Percentiles rank a stretch among this genome's conserved stretches.
Evolutionary conservation across 2,797 vertebrate species (phyloP).

Genomic region (Gallinago nigripennis): DNA sequence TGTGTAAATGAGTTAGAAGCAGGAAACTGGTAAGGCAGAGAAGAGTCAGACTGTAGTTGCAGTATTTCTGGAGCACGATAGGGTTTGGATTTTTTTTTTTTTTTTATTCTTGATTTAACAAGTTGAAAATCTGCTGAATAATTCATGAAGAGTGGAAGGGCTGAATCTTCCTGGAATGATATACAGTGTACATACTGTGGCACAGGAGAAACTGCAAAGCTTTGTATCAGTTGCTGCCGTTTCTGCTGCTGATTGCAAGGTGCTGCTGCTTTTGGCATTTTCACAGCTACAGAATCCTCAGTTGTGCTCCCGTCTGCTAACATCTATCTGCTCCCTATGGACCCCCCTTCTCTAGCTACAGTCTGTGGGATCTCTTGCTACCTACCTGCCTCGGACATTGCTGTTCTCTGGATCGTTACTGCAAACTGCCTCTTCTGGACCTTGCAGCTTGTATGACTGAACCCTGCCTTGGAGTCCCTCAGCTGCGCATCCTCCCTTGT

Average conservation of each 20-base stretch:
- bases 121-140: conserved; percentile 79
- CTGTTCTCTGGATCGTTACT: neutral
- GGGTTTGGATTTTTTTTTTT: conserved; percentile 38
- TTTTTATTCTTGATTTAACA: conserved; percentile 46
- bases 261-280: conserved; percentile 60
- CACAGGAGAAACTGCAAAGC: conserved; percentile 70
- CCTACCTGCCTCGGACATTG: neutral
- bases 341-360: neutral
- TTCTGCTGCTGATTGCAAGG: conserved; percentile 54
- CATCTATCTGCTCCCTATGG: conserved; percentile 14
- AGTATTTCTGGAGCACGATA: conserved; percentile 69
- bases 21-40: neutral
- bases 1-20: conserved; percentile 11
- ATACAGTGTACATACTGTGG: conserved; percentile 57
- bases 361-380: neutral
- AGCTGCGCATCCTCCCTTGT: neutral
- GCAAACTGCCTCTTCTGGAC: neutral
- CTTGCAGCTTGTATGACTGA: neutral
- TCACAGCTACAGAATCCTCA: conserved; percentile 17
- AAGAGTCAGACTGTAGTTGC: conserved; percentile 59
- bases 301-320: neutral
- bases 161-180: conserved; percentile 75
- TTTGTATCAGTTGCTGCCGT: conserved; percentile 63
- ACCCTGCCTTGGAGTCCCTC: neutral
- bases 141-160: conserved; percentile 78